These are phyloP conservation scores for Xiphophorus maculatus DNA, from an alignment of 2,113 vertebrate species.

Conservation along the genomic window DNA sequence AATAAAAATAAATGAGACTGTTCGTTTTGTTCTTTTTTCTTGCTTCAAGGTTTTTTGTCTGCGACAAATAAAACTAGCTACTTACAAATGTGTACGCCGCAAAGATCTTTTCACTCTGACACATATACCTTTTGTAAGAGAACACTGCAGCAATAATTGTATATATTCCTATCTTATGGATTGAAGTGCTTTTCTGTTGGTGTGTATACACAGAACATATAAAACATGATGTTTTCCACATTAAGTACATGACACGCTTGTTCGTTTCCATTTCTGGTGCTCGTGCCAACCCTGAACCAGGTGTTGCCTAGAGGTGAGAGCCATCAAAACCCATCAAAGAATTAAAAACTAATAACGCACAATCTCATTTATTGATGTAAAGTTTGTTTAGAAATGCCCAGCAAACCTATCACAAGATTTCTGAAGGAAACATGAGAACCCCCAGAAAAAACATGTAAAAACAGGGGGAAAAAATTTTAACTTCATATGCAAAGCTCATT, in stretches of 20 bases:
- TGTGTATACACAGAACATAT: not conserved
- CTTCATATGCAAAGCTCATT: not conserved
- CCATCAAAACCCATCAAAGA: not conserved
- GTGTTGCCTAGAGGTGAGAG: not conserved
- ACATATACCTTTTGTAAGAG: no score
- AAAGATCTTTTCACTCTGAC: no score
- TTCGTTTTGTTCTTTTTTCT: no score
- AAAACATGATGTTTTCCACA: not conserved
- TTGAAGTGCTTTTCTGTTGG: not conserved
- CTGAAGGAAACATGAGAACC: not conserved
- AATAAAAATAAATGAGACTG: no score
- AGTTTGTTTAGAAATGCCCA: not conserved
- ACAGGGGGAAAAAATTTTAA: no score
- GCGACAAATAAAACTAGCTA: no score
- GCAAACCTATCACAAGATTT: not conserved
- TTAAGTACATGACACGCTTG: not conserved
- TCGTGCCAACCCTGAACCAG: no score
- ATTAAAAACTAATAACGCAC: not conserved
- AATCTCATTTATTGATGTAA: not conserved
- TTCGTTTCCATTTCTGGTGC: no score
- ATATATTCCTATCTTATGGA: no score
- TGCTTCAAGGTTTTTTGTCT: no score
- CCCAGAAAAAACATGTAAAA: not conserved
- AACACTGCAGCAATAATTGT: no score
- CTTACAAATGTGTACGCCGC: no score